Conservation (phyloP, 1,140 invertebrate genomes). For the Anastatus disparis region DNA sequence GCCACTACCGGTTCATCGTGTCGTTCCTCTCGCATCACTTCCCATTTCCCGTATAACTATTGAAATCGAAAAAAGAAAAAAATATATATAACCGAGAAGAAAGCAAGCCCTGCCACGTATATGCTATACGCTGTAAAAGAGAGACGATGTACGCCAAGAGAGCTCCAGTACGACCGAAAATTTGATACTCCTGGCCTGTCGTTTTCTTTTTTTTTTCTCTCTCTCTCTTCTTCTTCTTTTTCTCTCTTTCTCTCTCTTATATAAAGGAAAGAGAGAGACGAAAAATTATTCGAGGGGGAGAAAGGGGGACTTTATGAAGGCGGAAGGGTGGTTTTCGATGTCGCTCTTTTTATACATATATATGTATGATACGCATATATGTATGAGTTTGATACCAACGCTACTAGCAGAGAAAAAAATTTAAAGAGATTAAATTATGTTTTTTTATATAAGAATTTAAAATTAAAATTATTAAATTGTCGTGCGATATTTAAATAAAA, state of each 20-base stretch:
- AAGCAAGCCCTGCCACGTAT: not conserved
- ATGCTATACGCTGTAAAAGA: not conserved
- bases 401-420: too few relatives aligned
- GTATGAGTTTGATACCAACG: too few relatives aligned
- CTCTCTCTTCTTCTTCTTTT: constrained; percentile 14
- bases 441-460: too few relatives aligned
- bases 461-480: too few relatives aligned
- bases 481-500: too few relatives aligned
- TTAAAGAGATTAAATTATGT: too few relatives aligned
- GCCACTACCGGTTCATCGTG: constrained; percentile 11
- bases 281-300: not conserved
- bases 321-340: constrained; percentile 31
- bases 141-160: not conserved
- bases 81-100: not conserved
- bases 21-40: constrained; percentile 29
- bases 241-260: constrained; percentile 19
- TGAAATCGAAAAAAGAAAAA: not conserved
- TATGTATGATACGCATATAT: too few relatives aligned
- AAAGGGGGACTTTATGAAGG: not conserved
- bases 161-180: not conserved
- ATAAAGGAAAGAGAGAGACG: not conserved
- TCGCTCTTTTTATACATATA: not conserved
- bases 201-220: constrained; percentile 11
- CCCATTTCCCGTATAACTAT: constrained; percentile 15
- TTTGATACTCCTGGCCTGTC: constrained; percentile 1